Conservation (phyloP, 2,113 vertebrate species). For the Coracopsis vasa region DNA sequence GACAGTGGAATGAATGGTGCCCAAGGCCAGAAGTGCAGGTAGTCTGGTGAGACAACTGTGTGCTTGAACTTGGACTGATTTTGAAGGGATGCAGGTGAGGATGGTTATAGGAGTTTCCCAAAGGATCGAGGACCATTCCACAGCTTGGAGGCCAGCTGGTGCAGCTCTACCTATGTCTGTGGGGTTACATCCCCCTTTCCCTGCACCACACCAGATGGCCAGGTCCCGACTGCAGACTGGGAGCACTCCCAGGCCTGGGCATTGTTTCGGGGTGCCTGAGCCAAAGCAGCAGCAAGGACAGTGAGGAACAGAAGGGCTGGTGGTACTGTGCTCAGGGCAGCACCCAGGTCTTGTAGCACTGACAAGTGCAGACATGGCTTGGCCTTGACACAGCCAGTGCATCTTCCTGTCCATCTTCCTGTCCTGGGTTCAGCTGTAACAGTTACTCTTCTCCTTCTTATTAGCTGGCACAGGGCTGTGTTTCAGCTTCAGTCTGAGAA, state of each 20-base stretch:
- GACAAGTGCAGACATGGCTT: neutral
- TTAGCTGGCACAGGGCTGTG: neutral
- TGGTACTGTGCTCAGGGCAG: neutral
- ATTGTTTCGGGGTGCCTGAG: neutral
- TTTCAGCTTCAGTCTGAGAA: neutral
- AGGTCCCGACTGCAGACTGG: accelerated
- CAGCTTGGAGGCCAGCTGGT: neutral
- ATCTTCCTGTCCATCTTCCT: neutral
- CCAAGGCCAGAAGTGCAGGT: neutral
- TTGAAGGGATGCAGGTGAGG: neutral
- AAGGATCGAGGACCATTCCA: neutral
- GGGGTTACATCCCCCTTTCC: neutral
- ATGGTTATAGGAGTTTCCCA: neutral
- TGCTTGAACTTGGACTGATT: neutral
- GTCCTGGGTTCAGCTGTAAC: neutral
- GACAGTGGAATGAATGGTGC: neutral
- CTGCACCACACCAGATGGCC: neutral
- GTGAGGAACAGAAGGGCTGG: neutral
- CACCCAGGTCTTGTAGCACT: neutral
- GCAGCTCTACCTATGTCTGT: neutral
- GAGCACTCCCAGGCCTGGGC: neutral
- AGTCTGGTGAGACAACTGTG: neutral
- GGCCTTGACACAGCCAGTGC: neutral
- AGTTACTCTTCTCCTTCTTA: neutral
- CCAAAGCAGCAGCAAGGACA: neutral